Evolutionary conservation across 2,888 invertebrate species (phyloP).

Genomic region (Trypoxylon attenuatum): DNA sequence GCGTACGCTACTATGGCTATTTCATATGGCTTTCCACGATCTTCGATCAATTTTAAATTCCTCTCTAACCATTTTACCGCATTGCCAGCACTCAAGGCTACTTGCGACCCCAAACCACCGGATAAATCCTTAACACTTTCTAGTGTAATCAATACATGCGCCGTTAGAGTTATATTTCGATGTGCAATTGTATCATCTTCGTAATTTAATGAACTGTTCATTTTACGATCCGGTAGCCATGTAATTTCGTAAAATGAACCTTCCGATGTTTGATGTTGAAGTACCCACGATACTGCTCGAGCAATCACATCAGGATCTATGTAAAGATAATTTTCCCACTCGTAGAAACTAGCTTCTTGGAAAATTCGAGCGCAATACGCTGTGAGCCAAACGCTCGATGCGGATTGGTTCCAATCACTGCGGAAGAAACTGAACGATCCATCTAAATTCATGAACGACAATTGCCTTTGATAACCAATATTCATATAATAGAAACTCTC

Average conservation of each 20-base stretch:
- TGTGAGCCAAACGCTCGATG: constrained; percentile 93
- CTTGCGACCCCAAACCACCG: constrained; percentile 84
- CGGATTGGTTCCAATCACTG: constrained; percentile 94
- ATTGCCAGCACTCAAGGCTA: constrained; percentile 84
- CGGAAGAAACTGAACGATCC: constrained; percentile 94
- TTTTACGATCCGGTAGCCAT: constrained; percentile 91
- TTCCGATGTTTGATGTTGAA: constrained; percentile 87
- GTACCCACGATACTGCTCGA: constrained; percentile 89
- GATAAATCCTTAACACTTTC: constrained; percentile 88
- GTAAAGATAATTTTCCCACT: constrained; percentile 97
- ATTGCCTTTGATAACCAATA: constrained; percentile 90
- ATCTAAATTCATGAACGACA: constrained; percentile 92
- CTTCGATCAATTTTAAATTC: constrained; percentile 85
- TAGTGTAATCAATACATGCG: constrained; percentile 93
- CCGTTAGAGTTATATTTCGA: constrained; percentile 92
- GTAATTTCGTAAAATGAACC: constrained; percentile 94
- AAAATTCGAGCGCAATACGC: constrained; percentile 92
- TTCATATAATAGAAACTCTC: constrained; percentile 92
- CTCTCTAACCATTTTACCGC: constrained; percentile 89
- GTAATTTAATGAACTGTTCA: constrained; percentile 83
- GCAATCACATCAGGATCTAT: constrained; percentile 92
- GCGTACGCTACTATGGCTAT: constrained; percentile 94
- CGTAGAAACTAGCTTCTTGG: constrained; percentile 95
- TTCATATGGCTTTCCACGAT: constrained; percentile 86
- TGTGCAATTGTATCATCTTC: constrained; percentile 77